phyloP scores from a whole-genome alignment of 2,888 invertebrate species.

The Epinotia ramella region DNA sequence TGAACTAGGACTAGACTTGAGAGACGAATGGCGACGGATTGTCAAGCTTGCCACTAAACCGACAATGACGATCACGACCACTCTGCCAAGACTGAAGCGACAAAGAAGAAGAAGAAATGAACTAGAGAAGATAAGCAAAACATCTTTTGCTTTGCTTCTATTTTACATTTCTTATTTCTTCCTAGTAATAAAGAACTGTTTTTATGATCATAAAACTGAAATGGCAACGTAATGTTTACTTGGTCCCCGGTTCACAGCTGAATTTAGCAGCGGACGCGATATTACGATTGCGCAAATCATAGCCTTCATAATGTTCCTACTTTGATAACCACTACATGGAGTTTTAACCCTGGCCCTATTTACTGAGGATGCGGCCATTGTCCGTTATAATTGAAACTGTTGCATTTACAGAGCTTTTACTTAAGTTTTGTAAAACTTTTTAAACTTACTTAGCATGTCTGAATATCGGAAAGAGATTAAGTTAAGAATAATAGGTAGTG shows the following conservation, averaged over 20 bases:
- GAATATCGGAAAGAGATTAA: not conserved
- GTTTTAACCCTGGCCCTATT: conserved; percentile 83
- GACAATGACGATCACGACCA: too few relatives aligned
- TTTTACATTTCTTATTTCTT: not conserved
- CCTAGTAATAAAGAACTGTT: not conserved
- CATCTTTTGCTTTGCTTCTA: too few relatives aligned
- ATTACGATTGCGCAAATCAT: conserved; percentile 79
- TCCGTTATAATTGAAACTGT: conserved; percentile 48
- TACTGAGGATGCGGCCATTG: conserved; percentile 67
- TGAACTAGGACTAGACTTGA: too few relatives aligned
- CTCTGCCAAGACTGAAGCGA: too few relatives aligned
- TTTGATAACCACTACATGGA: conserved; percentile 73
- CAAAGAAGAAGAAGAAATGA: too few relatives aligned
- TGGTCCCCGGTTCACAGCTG: conserved; percentile 63
- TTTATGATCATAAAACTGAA: not conserved
- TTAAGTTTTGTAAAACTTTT: conserved; percentile 6
- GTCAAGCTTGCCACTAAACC: too few relatives aligned
- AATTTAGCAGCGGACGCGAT: conserved; percentile 77
- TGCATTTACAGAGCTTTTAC: conserved; percentile 14
- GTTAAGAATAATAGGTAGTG: not conserved
- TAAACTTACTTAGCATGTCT: too few relatives aligned
- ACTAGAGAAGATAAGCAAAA: not conserved
- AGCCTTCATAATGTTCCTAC: conserved; percentile 80
- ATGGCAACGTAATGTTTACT: conserved; percentile 25
- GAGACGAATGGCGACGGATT: too few relatives aligned